Base-by-base conservation (phyloP, 2,888 invertebrate species). In the Platypus cylindrus region DNA sequence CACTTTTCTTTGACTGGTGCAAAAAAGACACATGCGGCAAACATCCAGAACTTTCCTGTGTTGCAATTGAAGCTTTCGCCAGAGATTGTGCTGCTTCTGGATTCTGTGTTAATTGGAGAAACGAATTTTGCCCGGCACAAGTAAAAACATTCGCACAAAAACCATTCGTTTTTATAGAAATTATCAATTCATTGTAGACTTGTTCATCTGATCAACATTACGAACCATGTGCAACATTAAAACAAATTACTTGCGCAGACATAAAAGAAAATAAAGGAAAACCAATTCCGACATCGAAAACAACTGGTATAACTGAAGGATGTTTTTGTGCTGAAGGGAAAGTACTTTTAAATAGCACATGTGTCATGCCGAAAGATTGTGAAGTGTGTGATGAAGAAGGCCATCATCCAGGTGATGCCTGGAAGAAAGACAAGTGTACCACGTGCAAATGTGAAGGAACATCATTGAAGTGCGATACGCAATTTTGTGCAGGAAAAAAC, bases 241-340 rank as follows among this genome's bases (percentile, higher is more conserved):
- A 79, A 48, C 70, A 71, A 23, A 59, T 68, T 28, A 78, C 77
- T 0, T 83, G 83, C 49, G 75, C 77, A 5, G 71, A 68, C 46
- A 55, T 72, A 29, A 67, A 70, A 28, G 58, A 64, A 8, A 55
- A 65, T 3, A 39, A 32, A 13, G 14, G 26, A 15, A 32, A 28
- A 28, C 12, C 29, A 5, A 22, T 23, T 12, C 11, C 12, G 13
- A 12, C 15, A 14, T 5, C 31, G 11, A 38, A 36, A 18, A 28
- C 18, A 12, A 28, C 23, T 17, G 30, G 30, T n/a, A 53, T 58
- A 0, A 67, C 70, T 0, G 89, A 87, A 52, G 89, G 87, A 2
- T 91, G 91, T 59, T 84, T 79, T 68, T 91, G 91, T 61, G 80
- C 86, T 0, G 62, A 70, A 31, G 80, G 78, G 38, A 71, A 75